Conservation (phyloP, 2,888 invertebrate species). For the Thymelicus sylvestris region DNA sequence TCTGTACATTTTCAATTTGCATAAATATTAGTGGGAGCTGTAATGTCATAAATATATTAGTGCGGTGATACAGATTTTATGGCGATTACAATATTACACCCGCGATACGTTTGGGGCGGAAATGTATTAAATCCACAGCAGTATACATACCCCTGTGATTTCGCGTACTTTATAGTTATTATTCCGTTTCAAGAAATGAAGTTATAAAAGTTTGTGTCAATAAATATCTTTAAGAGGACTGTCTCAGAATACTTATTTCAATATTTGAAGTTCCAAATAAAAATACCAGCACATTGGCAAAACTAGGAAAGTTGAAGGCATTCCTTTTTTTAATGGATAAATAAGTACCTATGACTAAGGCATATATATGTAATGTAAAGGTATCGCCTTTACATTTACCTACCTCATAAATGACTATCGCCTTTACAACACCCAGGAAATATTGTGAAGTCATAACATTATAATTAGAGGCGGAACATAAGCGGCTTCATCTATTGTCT, state of each 20-base stretch:
- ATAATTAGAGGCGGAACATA: slow-evolving; percentile 71
- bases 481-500: slow-evolving; percentile 73
- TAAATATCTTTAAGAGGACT: too few species aligned
- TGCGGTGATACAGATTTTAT: slow-evolving; percentile 83
- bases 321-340: too few species aligned
- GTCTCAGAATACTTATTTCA: too few species aligned
- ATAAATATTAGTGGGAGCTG: slow-evolving; percentile 82
- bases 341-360: background rate
- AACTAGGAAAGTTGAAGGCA: too few species aligned
- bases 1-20: slow-evolving; percentile 83
- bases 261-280: too few species aligned
- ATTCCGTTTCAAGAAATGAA: slow-evolving; percentile 4
- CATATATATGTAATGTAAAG: too few species aligned
- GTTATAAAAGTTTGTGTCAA: background rate
- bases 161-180: slow-evolving; percentile 26
- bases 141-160: slow-evolving; percentile 28
- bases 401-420: background rate
- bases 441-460: slow-evolving; percentile 80
- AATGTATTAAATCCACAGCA: slow-evolving; percentile 47
- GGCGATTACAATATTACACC: slow-evolving; percentile 81
- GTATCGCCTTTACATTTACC: background rate
- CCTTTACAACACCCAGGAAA: slow-evolving; percentile 45
- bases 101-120: slow-evolving; percentile 58
- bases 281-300: too few species aligned
- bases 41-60: slow-evolving; percentile 84